Conservation (phyloP, 2,113 vertebrate species). For the Pao palembangensis region DNA sequence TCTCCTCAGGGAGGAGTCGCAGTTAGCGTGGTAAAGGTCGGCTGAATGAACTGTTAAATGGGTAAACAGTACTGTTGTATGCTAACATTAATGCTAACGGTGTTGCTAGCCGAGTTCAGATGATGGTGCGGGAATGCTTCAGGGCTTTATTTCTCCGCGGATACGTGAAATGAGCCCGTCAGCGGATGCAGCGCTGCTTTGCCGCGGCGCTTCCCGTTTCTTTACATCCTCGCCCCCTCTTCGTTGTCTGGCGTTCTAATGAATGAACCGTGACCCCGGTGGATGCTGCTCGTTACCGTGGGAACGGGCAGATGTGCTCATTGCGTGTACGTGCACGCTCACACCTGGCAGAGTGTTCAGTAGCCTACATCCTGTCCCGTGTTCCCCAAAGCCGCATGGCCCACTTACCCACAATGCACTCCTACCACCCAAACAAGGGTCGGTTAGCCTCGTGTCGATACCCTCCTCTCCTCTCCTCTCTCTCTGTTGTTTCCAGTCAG, state of each 20-base stretch:
- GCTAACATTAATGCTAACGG: conserved; percentile 22
- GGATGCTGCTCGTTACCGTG: conserved; percentile 56
- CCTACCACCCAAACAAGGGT: conserved; percentile 51
- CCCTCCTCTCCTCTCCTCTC: conserved; percentile 23
- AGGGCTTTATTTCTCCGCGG: neutral
- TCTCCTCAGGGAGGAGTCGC: too few relatives aligned
- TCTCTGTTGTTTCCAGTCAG: conserved; percentile 13
- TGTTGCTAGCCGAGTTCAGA: conserved; percentile 23
- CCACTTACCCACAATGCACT: conserved; percentile 74
- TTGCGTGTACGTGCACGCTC: conserved; percentile 5
- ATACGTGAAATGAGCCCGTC: neutral
- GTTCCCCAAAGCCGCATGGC: conserved; percentile 60
- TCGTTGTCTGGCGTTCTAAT: conserved; percentile 33
- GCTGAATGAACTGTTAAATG: conserved; percentile 4
- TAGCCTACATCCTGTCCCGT: conserved; percentile 55
- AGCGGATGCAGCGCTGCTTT: too few relatives aligned
- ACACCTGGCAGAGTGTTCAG: conserved; percentile 61
- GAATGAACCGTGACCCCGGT: conserved; percentile 53
- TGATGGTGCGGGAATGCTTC: conserved; percentile 5
- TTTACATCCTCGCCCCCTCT: neutral
- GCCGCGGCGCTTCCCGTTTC: too few relatives aligned
- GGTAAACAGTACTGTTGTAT: conserved; percentile 4
- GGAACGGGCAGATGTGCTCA: conserved; percentile 59
- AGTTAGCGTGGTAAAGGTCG: conserved; percentile 4
- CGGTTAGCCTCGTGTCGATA: conserved; percentile 70